Percentiles rank a stretch among this genome's conserved stretches.
Conservation (phyloP, 2,797 vertebrate species). For the Pelochelys cantorii region DNA sequence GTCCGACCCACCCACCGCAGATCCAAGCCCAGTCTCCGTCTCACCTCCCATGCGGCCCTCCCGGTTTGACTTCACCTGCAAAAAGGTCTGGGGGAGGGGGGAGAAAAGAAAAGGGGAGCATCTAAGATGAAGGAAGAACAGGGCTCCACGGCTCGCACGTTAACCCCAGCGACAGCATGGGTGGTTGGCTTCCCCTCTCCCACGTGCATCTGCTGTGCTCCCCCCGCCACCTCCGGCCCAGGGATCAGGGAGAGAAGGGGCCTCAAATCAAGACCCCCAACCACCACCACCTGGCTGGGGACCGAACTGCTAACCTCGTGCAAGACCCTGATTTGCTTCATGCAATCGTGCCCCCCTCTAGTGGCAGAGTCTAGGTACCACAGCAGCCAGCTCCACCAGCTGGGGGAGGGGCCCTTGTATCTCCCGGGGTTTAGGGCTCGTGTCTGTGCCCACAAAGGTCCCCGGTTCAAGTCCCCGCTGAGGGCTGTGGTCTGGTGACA, state of each 20-base stretch:
- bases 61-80: conserved; percentile 45
- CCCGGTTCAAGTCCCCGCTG: background rate
- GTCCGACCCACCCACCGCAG: background rate
- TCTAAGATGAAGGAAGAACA: background rate
- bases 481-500: background rate
- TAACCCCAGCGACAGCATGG: background rate
- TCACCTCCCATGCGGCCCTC: conserved; percentile 53
- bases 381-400: background rate
- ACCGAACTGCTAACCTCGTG: background rate
- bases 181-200: background rate
- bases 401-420: background rate
- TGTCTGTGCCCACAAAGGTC: background rate
- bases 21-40: background rate
- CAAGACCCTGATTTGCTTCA: background rate
- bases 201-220: background rate
- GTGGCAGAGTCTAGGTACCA: background rate
- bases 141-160: background rate
- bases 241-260: background rate
- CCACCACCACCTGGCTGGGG: background rate
- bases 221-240: background rate
- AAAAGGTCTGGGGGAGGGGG: conserved; percentile 15
- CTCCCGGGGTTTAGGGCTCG: background rate
- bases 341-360: background rate
- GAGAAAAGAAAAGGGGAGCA: background rate
- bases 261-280: background rate